Evolutionary conservation across 2,888 invertebrate species (phyloP), one percentile per base, ranked within the genome.

Genomic region (Drosophila mulleri): DNA sequence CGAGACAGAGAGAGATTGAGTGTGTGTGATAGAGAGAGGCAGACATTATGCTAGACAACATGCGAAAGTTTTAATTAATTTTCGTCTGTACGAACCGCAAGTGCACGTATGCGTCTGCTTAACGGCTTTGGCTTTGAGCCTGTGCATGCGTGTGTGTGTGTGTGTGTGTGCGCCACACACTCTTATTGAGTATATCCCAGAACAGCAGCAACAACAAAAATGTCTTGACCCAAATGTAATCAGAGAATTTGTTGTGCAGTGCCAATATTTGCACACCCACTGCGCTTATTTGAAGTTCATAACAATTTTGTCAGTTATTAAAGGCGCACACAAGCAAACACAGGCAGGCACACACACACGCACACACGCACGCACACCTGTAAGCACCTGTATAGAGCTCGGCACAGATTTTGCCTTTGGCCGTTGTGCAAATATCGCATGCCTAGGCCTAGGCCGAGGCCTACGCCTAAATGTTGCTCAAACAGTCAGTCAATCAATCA

Each of bases 181-280:
- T 41, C 69, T 70, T 78, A 72, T 80, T 74, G 72, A 70, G 75
- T 78, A 72, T 63, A 58, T 74, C 69, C 50, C 37, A 39, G 50
- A 69, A 80, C 45, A 65, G 60, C 67, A 68, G 16, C 12, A 20
- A 44, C 39, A 23, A 14, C 14, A 20, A 14, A 23, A 77, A 79
- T 87, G 60, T 78, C 79, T 82, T 89, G 86, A 86, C 89, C 89
- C 83, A 82, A 75, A 87, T 82, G 78, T 85, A 84, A 88, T 86
- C 88, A 87, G 85, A 75, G 81, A 84, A 89, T 89, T 81, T 87
- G 85, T 73, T 80, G 74, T 68, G 75, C 67, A 72, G 67, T 73
- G 83, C 88, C 82, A 88, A 84, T 84, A 84, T 87, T 84, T 72
- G 62, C 67, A 66, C 70, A 57, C 45, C 59, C 63, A 59, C 52